Conservation (phyloP, 2,113 vertebrate genomes). For the Ictalurus furcatus region DNA sequence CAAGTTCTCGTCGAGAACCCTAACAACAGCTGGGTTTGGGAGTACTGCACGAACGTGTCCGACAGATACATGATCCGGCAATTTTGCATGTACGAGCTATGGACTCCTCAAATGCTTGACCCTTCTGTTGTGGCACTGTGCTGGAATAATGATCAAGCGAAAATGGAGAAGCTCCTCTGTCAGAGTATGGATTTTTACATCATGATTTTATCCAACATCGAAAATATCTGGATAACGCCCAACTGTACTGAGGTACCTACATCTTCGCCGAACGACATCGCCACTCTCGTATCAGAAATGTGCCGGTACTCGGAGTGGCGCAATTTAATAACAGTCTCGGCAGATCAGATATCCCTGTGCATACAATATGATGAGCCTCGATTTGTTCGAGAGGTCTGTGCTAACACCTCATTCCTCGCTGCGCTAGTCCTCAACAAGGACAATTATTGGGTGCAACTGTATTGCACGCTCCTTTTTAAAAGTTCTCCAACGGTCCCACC, state of each 20-base stretch:
- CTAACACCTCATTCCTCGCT: constrained; percentile 64
- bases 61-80: constrained; percentile 59
- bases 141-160: constrained; percentile 63
- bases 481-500: constrained; percentile 5
- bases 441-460: constrained; percentile 66
- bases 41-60: constrained; percentile 67
- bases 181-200: constrained; percentile 65
- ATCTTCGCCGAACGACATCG: neutral
- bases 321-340: constrained; percentile 50
- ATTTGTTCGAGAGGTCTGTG: constrained; percentile 67
- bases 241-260: constrained; percentile 63
- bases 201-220: constrained; percentile 64
- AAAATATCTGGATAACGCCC: constrained; percentile 60
- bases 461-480: constrained; percentile 59
- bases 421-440: constrained; percentile 51
- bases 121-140: constrained; percentile 67
- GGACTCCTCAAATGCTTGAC: constrained; percentile 57
- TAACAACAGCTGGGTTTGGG: constrained; percentile 71
- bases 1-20: constrained; percentile 61
- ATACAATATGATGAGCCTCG: constrained; percentile 60
- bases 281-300: neutral
- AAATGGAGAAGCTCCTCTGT: constrained; percentile 67
- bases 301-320: constrained; percentile 72
- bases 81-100: constrained; percentile 71
- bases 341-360: constrained; percentile 63